Evolutionary conservation across 2,888 invertebrate species (phyloP).

Genomic region (Diplolepis rosae): DNA sequence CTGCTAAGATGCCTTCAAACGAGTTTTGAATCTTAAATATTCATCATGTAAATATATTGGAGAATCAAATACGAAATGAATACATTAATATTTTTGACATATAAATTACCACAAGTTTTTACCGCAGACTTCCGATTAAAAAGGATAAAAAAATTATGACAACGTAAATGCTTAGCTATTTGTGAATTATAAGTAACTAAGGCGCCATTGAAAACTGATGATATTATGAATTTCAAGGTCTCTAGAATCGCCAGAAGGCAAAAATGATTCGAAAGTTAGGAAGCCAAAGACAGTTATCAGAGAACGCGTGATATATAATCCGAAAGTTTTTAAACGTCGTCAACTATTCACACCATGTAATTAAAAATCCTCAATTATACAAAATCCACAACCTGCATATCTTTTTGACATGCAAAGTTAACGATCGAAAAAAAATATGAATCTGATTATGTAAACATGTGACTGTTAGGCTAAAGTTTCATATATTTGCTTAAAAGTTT

Average conservation of each 20-base stretch:
- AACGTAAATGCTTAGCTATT: background rate
- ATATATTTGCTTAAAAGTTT: background rate
- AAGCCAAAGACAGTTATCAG: conserved; percentile 1
- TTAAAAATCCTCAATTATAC: background rate
- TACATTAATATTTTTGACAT: background rate
- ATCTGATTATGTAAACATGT: background rate
- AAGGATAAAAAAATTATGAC: background rate
- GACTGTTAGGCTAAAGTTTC: background rate
- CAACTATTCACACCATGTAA: background rate
- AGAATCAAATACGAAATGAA: background rate
- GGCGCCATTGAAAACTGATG: background rate
- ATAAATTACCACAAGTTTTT: background rate
- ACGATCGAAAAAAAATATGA: background rate
- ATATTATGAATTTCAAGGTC: conserved; percentile 19
- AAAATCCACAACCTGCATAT: background rate
- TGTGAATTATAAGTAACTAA: conserved; percentile 12
- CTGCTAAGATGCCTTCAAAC: conserved; percentile 4
- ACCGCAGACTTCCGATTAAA: background rate
- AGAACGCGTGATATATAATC: background rate
- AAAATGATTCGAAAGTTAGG: background rate
- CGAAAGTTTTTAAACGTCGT: background rate
- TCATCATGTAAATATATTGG: background rate
- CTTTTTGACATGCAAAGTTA: background rate
- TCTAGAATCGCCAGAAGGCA: background rate
- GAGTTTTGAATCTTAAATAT: conserved; percentile 6